These are phyloP conservation scores for Rhea americana DNA, from an alignment of 2,113 vertebrate genomes.

Conservation along the genomic window DNA sequence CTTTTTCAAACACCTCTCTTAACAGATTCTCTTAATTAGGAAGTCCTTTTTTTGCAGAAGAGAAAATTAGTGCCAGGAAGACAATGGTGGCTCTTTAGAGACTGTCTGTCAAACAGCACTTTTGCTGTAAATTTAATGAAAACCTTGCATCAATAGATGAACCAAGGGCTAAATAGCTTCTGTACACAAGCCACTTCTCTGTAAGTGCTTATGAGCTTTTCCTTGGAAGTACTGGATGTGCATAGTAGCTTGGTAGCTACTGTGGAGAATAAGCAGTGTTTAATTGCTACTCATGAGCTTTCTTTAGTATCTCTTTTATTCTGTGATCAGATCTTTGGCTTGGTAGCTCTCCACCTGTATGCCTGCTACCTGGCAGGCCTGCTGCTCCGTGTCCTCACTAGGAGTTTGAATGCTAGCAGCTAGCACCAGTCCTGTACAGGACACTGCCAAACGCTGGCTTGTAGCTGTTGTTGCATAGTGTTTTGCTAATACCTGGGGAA, in stretches of 20 bases:
- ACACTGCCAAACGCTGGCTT: neutral
- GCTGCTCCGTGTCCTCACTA: neutral
- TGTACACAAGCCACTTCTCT: neutral
- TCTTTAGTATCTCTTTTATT: neutral
- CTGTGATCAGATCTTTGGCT: neutral
- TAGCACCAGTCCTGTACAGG: neutral
- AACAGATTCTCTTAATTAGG: neutral
- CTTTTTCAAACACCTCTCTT: neutral
- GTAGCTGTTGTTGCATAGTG: neutral
- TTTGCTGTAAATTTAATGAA: neutral
- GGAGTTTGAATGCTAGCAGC: neutral
- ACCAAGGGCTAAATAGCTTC: neutral
- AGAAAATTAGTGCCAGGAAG: neutral
- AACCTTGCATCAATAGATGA: neutral
- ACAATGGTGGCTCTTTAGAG: neutral
- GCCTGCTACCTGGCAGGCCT: neutral
- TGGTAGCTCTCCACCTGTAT: fast-evolving
- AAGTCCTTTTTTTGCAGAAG: neutral
- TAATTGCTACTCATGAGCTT: neutral
- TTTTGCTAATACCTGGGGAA: neutral
- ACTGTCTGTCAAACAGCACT: neutral
- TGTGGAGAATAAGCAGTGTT: neutral
- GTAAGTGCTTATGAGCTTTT: neutral
- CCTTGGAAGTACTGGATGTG: neutral
- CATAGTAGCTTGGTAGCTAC: neutral